These are phyloP conservation scores for Petrolisthes cinctipes DNA, from an alignment of 2,888 invertebrate species.

Conservation along the genomic window DNA sequence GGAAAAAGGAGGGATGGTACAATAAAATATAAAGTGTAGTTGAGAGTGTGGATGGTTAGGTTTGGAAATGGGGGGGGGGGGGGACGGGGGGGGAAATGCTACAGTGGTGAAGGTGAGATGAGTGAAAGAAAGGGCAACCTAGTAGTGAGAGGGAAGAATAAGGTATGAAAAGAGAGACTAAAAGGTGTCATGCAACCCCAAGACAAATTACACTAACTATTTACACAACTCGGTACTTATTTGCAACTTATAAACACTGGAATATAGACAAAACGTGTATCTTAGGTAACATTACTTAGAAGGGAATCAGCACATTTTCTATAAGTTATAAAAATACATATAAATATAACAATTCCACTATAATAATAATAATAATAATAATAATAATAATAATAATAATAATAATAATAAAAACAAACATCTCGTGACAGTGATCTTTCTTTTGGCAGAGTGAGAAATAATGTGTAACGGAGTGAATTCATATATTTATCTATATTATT, in stretches of 20 bases:
- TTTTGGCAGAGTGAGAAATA: too few relatives aligned
- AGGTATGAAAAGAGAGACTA: neutral
- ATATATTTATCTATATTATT: too few relatives aligned
- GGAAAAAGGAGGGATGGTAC: neutral
- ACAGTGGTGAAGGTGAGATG: neutral
- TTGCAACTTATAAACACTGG: too few relatives aligned
- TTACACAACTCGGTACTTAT: too few relatives aligned
- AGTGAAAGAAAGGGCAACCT: too few relatives aligned
- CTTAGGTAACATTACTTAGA: too few relatives aligned
- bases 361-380: constrained; percentile 1
- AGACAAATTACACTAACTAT: neutral
- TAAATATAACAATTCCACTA: neutral
- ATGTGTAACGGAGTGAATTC: too few relatives aligned
- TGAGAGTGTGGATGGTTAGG: constrained; percentile 15
- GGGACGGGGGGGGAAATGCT: constrained; percentile 22
- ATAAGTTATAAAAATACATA: neutral
- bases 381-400: constrained; percentile 1
- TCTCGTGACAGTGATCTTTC: too few relatives aligned
- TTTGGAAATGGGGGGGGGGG: constrained; percentile 30
- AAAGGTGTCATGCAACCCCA: neutral
- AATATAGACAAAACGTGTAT: too few relatives aligned
- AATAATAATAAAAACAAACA: too few relatives aligned
- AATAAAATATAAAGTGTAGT: constrained; percentile 8
- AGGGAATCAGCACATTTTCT: too few relatives aligned
- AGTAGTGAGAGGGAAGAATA: neutral